Evolutionary conservation across 2,113 vertebrate genomes (phyloP), one percentile per base, ranked within the genome.

Genomic region (Orthonyx spaldingii): DNA sequence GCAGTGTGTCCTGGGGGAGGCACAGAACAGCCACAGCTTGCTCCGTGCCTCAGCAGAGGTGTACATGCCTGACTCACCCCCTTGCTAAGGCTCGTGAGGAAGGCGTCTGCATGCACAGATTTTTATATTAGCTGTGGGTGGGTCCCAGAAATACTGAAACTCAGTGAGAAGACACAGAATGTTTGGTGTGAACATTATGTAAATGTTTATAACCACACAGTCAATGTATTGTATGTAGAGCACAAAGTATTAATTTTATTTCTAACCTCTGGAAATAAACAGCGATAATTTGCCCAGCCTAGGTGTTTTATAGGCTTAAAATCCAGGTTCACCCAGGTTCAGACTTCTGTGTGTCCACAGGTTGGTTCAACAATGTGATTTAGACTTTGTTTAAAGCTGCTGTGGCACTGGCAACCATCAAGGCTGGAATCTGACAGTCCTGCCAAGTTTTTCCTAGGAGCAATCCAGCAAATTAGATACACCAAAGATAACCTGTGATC

Each of bases 41-140:
- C 50, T 55, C 39, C 0, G 0, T 74, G 44, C 46, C 24, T 30
- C 8, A 84, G 15, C 22, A n/a, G 7, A 41, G 13, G 4, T 18
- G 39, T 2, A 0, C 1, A 18, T 1, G 6, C 1, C 7, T 14
- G 2, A 4, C 52, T 61, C 55, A 56, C 8, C 44, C 46, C 23
- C 32, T 53, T 50, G 19, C 52, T 53, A 27, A 77, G 41, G 11
- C 68, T 63, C 27, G 32, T 47, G 33, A 52, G 52, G 28, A 80
- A 65, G 13, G 12, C 2, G 5, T 28, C 56, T 66, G 47, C 24
- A 24, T 11, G 49, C 21, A 28, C 11, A 53, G 47, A n/a, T 17
- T 75, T 91, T 55, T 78, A 13, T 27, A 20, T 33, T 41, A 23
- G 16, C 24, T 82, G 15, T 35, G 39, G 16, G 35, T 6, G 10